Evolutionary conservation across 2,888 invertebrate genomes (phyloP).

Genomic region (Zonitis immaculata): DNA sequence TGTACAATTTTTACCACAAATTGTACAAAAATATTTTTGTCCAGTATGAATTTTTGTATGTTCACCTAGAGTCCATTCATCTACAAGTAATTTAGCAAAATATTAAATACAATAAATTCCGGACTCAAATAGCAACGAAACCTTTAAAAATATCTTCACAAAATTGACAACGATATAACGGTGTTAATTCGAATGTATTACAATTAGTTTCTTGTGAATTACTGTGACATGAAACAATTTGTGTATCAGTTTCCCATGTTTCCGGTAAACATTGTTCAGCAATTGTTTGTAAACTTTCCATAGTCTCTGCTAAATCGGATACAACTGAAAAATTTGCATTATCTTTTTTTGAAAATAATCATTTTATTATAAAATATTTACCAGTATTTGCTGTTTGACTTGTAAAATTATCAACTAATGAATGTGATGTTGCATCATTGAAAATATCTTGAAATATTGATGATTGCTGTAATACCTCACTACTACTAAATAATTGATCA

Average conservation of each 20-base stretch:
- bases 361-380: too few relatives aligned
- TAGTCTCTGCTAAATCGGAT: slow-evolving; percentile 45
- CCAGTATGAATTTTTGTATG: slow-evolving; percentile 44
- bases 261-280: slow-evolving; percentile 47
- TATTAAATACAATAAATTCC: too few relatives aligned
- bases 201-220: slow-evolving; percentile 33
- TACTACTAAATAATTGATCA: slow-evolving; percentile 38
- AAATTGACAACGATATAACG: slow-evolving; percentile 44
- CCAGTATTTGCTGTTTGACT: slow-evolving; percentile 38
- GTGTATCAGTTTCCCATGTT: slow-evolving; percentile 44
- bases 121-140: too few relatives aligned
- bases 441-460: slow-evolving; percentile 46
- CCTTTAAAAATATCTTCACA: slow-evolving; percentile 45
- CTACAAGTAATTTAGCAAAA: slow-evolving; percentile 29
- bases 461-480: slow-evolving; percentile 42
- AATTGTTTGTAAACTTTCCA: slow-evolving; percentile 47
- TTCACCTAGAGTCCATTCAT: slow-evolving; percentile 44
- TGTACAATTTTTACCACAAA: slow-evolving; percentile 38
- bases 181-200: slow-evolving; percentile 38
- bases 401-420: slow-evolving; percentile 43
- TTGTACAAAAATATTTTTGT: slow-evolving; percentile 42
- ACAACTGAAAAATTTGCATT: slow-evolving; percentile 24
- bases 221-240: slow-evolving; percentile 35
- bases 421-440: slow-evolving; percentile 41
- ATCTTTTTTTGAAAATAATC: too few relatives aligned